Evolutionary conservation across 2,888 invertebrate genomes (phyloP), one percentile per base, ranked within the genome.

Genomic region (Zhengitettix transpicula): DNA sequence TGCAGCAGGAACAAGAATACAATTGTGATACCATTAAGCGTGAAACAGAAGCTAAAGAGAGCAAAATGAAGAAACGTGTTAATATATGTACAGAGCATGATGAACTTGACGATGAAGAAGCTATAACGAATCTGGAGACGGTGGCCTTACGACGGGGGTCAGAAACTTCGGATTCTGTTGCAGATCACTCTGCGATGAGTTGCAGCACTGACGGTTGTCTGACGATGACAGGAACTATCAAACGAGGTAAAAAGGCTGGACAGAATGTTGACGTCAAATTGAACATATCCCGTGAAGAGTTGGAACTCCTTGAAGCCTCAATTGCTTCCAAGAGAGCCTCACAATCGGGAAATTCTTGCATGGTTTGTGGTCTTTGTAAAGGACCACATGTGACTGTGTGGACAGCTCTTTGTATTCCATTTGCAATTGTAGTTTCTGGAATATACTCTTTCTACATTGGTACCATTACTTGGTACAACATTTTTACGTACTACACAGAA

Each of bases 401-500:
- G 67, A 81, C 82, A 52, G 65, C 85, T 42, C 62, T 85, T 12
- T 83, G 82, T 68, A 75, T 81, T 65, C 87, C 87, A 12, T 76
- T 85, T 72, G 81, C 85, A 16, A 76, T 81, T 42, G 65, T 81
- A 51, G 73, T 82, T 61, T 84, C 87, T 11, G 76, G 81, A 14
- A 69, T 79, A 56, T 84, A 85, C 68, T 83, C 85, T 1, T 86
- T 87, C 69, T 87, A 86, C 68, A 81, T 84, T 63, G 86, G 87
- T 17, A 85, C 86, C 1, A 72, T 85, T 67, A 83, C 85, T 56
- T 87, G 87, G 87, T 87, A 87, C 68, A 87, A 86, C 67, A 77
- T 86, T 64, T 84, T 85, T 68, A 78, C 81, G 54, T 82, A 82
- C 68, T 79, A 84, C 59, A 83, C 81, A 60, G 85, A 86, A 68